phyloP scores from a whole-genome alignment of 2,113 vertebrate species.

The Paralichthys olivaceus region DNA sequence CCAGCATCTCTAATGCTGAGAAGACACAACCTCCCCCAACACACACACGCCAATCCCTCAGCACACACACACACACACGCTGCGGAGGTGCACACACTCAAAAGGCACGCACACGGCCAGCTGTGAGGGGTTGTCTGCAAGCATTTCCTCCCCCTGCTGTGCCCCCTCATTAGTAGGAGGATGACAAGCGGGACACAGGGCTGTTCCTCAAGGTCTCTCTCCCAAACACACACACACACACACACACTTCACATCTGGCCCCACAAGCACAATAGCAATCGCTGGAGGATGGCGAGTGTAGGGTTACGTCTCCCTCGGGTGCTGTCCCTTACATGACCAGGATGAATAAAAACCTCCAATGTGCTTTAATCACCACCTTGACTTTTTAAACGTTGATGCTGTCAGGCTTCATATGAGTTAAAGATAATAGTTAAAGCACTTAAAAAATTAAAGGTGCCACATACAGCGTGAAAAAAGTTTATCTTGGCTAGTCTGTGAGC shows the following conservation, averaged over 20 bases:
- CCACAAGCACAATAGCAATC: slow-evolving; percentile 36
- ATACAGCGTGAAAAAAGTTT: neutral
- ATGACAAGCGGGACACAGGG: slow-evolving; percentile 61
- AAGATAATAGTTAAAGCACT: neutral
- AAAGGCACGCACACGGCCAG: slow-evolving; percentile 32
- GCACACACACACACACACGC: neutral
- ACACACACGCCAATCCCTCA: slow-evolving; percentile 3
- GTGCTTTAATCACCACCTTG: slow-evolving; percentile 21
- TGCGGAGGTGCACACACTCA: neutral
- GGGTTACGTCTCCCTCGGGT: slow-evolving; percentile 52
- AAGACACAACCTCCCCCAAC: neutral
- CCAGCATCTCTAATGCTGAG: slow-evolving; percentile 18
- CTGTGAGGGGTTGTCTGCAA: slow-evolving; percentile 55
- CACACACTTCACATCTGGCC: slow-evolving; percentile 56
- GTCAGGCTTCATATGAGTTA: neutral
- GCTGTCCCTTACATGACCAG: slow-evolving; percentile 47
- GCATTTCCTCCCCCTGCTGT: slow-evolving; percentile 59
- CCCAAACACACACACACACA: slow-evolving; percentile 26
- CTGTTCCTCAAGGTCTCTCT: slow-evolving; percentile 59
- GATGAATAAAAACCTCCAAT: slow-evolving; percentile 38
- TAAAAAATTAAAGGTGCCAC: neutral
- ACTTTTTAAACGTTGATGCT: neutral
- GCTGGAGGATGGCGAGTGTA: slow-evolving; percentile 36
- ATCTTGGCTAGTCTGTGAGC: neutral
- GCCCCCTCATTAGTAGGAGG: slow-evolving; percentile 70